Evolutionary conservation across 1,140 invertebrate species (phyloP), one percentile per base, ranked within the genome.

Genomic region (Musca vetustissima): DNA sequence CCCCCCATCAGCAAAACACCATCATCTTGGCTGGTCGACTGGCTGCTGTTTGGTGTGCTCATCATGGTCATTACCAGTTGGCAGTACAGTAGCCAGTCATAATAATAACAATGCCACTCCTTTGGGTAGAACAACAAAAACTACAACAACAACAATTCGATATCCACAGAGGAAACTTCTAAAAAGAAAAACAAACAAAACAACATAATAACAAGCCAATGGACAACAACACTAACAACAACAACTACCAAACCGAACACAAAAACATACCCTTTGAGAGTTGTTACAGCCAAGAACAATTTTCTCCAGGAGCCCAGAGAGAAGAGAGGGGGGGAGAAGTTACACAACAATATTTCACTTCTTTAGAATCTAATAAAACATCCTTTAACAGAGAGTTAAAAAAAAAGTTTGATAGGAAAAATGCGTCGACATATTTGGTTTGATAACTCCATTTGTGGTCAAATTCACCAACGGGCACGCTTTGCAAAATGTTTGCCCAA

Each of bases 371-470:
- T 61, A 61, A 36, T 32, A 25, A 52, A 52, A 61, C 32, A 61
- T 61, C 57, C 57, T 61, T 61, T 61, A 36, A 61, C 57, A 61
- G 36, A 43, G 36, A n/a, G n/a, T n/a, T n/a, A n/a, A n/a, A n/a
- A n/a, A n/a, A n/a, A 17, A 61, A 61, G 36, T 61, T 36, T 36
- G 57, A 61, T 36, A 36, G 57, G 19, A 43, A n/a, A n/a, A 32
- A 32, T 32, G 36, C 13, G 6, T 11, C 4, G 57, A 61, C 57
- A 32, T 61, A 61, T 61, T 61, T 61, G 57, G 57, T 61, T 61
- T 61, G 57, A 61, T 61, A 61, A 61, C 57, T 61, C 57, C 57
- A 61, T 61, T 61, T 61, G 57, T 61, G 57, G 57, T 61, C 57
- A 61, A 61, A 61, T 61, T 61, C 57, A 61, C 57, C 57, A 36